Base-by-base conservation (phyloP, 2,797 vertebrate species). In the Oryzias dopingdopingensis region DNA sequence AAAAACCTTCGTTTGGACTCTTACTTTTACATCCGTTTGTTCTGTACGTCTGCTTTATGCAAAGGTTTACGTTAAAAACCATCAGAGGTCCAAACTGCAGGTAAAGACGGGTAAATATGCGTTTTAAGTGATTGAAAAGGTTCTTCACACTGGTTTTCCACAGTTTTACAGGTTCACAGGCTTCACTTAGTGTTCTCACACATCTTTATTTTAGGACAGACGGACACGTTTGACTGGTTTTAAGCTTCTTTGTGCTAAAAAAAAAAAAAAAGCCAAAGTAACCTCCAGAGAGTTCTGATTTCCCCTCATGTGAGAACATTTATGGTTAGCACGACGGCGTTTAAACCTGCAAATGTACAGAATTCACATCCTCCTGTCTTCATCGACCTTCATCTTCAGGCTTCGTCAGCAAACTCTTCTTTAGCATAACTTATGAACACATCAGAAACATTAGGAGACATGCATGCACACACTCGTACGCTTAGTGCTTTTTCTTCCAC, bases 401-500 rank as follows among this genome's bases (percentile, higher is more conserved):
- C 76, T 71, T 82, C 61, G 81, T 85, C 81, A 73, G 69, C 66
- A 62, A 74, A 70, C 61, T 20, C 37, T 52, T 79, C 64, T 77
- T 68, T 52, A 76, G 62, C 69, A 62, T 81, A 77, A 52, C 65
- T 71, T 75, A 57, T 70, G 53, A 56, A 76, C 58, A 74, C 53
- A 56, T 70, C 67, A 74, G 24, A 76, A 79, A 75, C 70, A 58
- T 49, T 67, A 66, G 72, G 71, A 65, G 78, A 54, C 77, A 76
- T 62, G 72, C 79, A 77, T 65, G 69, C 78, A 68, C 67, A 73
- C 81, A 76, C 47, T 72, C 81, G 43, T n/a, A 43, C 60, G 65
- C 57, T 77, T 83, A 89, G 84, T 86, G 83, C 85, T 85, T 62
- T 74, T 46, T 73, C 67, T 59, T 64, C 16, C 18, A 7, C 17